These are phyloP conservation scores for Pseudorhombus dupliciocellatus DNA, from an alignment of 2,113 vertebrate species.

Conservation along the genomic window DNA sequence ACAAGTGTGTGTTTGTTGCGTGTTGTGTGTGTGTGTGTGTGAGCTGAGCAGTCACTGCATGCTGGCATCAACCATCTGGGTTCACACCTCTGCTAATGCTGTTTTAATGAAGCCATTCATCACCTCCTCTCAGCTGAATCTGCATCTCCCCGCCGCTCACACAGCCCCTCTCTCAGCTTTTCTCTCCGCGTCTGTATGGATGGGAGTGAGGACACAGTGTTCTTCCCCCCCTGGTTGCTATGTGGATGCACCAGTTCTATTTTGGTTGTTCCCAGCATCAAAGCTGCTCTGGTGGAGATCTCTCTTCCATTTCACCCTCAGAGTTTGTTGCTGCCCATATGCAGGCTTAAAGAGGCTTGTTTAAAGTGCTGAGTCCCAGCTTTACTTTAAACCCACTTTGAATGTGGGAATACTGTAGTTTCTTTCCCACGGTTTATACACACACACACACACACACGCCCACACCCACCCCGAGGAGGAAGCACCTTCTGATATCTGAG, in stretches of 20 bases:
- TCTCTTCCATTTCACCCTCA: constrained; percentile 11
- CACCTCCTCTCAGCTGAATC: constrained; percentile 69
- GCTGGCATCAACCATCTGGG: constrained; percentile 51
- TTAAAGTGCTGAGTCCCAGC: constrained; percentile 55
- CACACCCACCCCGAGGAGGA: not conserved
- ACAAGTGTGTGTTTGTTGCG: constrained; percentile 32
- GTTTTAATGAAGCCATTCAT: constrained; percentile 86
- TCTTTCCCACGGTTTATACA: constrained; percentile 47
- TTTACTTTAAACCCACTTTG: constrained; percentile 55
- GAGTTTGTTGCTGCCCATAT: constrained; percentile 9
- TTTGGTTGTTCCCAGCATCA: constrained; percentile 65
- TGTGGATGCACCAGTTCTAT: constrained; percentile 67
- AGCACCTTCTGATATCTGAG: not conserved
- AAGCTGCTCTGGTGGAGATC: constrained; percentile 38
- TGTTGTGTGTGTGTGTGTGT: constrained; percentile 28
- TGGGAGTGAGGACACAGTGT: constrained; percentile 60
- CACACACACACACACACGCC: not conserved
- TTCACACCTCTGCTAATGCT: constrained; percentile 79
- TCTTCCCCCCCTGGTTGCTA: constrained; percentile 57
- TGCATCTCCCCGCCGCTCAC: constrained; percentile 37
- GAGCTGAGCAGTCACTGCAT: constrained; percentile 10
- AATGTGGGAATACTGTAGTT: constrained; percentile 41
- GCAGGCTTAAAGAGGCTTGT: constrained; percentile 27
- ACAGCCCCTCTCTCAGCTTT: constrained; percentile 12
- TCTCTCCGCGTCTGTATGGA: constrained; percentile 14